phyloP scores from a whole-genome alignment of 1,140 invertebrate species.

The Zaprionus lachaisei region DNA sequence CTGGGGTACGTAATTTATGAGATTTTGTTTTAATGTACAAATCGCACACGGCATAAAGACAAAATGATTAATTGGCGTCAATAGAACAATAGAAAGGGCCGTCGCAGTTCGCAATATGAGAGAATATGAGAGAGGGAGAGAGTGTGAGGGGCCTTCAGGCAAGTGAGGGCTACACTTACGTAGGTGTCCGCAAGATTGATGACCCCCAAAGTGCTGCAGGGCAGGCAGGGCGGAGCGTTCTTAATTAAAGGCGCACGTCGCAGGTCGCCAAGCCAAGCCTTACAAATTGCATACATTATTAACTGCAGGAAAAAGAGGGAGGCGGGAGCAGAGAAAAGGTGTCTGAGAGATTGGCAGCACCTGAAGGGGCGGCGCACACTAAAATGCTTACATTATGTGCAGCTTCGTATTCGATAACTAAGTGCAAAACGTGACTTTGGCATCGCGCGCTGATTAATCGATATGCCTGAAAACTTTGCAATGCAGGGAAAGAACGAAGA shows the following conservation, averaged over 20 bases:
- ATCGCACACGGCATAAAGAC: slow-evolving; percentile 39
- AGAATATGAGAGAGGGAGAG: slow-evolving; percentile 6
- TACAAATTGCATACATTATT: slow-evolving; percentile 58
- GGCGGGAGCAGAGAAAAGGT: background rate
- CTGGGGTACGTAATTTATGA: slow-evolving; percentile 61
- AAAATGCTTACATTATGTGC: slow-evolving; percentile 27
- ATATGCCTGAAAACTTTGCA: slow-evolving; percentile 57
- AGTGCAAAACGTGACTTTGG: slow-evolving; percentile 76
- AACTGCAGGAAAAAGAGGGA: slow-evolving; percentile 11
- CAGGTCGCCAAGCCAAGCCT: slow-evolving; percentile 30
- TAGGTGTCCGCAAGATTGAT: slow-evolving; percentile 67
- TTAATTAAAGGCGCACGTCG: slow-evolving; percentile 68
- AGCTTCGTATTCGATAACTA: slow-evolving; percentile 46
- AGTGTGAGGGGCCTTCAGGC: slow-evolving; percentile 9
- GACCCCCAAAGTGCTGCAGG: slow-evolving; percentile 22
- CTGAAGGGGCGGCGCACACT: background rate
- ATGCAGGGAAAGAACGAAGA: slow-evolving; percentile 17
- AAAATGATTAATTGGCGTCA: slow-evolving; percentile 71
- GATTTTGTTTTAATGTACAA: slow-evolving; percentile 54
- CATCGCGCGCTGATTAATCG: slow-evolving; percentile 59
- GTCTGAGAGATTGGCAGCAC: background rate
- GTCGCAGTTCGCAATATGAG: slow-evolving; percentile 22
- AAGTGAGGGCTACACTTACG: slow-evolving; percentile 11
- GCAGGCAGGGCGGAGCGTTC: slow-evolving; percentile 16
- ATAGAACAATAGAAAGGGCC: slow-evolving; percentile 23